Percentiles rank a stretch among this genome's conserved stretches.
Conservation (phyloP, 2,888 invertebrate genomes). For the Eretmocerus hayati region DNA sequence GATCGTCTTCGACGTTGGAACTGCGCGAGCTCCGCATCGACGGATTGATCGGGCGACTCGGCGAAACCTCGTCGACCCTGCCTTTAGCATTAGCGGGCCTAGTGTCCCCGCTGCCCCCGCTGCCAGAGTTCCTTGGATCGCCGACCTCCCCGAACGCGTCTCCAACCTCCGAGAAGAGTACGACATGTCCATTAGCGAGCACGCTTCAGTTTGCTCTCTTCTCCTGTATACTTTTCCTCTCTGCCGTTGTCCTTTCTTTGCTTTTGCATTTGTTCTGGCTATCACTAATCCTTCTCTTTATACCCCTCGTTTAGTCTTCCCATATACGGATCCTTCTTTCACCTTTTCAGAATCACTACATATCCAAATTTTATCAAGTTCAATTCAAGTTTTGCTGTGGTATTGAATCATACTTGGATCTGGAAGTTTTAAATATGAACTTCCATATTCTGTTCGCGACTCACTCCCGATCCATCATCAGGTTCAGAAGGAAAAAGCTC, state of each 20-base stretch:
- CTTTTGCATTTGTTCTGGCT: not conserved
- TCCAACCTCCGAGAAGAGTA: conserved; percentile 35
- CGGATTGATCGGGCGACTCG: conserved; percentile 30
- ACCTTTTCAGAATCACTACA: no score
- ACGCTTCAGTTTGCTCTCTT: conserved; percentile 8
- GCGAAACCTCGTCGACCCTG: conserved; percentile 31
- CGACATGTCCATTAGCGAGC: conserved; percentile 16
- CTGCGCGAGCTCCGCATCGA: conserved; percentile 32
- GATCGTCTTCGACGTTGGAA: conserved; percentile 32
- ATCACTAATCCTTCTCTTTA: not conserved
- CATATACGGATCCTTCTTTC: not conserved
- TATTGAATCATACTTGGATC: no score
- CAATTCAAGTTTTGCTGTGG: no score
- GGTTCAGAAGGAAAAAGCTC: no score
- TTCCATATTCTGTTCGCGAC: no score
- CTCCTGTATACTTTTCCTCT: not conserved
- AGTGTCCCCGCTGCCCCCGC: conserved; percentile 30
- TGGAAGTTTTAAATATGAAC: no score
- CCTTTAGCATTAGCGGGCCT: conserved; percentile 31
- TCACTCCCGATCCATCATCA: no score
- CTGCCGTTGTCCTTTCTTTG: not conserved
- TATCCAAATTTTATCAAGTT: no score
- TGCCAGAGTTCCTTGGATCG: conserved; percentile 32
- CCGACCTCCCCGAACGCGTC: conserved; percentile 33
- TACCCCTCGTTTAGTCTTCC: not conserved